These are phyloP conservation scores for Holothuria glaberrima DNA, from an alignment of 35 echinoderm and acorn worm genomes.

Conservation along the genomic window DNA sequence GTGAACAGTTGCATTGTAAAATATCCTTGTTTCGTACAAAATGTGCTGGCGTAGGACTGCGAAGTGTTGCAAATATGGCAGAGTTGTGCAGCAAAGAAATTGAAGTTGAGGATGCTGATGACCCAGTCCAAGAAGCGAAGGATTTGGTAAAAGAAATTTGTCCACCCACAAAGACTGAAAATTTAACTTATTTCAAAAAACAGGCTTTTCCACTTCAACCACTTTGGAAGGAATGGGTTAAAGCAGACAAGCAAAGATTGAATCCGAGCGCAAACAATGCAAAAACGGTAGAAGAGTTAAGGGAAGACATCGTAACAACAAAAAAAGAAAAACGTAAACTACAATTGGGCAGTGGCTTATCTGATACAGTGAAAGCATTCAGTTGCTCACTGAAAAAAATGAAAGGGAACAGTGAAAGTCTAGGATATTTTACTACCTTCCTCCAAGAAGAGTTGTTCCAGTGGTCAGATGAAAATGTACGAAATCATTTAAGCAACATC, in stretches of 20 bases:
- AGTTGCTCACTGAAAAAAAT: not conserved
- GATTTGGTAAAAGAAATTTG: not conserved
- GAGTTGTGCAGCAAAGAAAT: not conserved
- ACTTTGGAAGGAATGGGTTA: constrained; percentile 14
- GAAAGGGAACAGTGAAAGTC: not conserved
- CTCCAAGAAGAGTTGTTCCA: not conserved
- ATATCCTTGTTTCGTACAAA: not conserved
- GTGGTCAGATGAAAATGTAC: not conserved
- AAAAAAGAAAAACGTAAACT: constrained; percentile 9
- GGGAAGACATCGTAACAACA: not conserved
- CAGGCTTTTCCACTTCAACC: constrained; percentile 8
- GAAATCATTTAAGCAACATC: not conserved
- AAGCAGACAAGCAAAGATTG: not conserved
- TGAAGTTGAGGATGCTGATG: not conserved
- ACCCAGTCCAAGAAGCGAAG: not conserved
- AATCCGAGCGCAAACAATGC: not conserved
- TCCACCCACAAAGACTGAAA: not conserved
- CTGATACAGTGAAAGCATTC: not conserved
- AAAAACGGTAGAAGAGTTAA: not conserved
- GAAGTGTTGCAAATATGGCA: not conserved
- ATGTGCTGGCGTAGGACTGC: not conserved
- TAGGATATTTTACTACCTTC: not conserved
- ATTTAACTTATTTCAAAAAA: not conserved
- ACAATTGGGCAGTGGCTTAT: not conserved
- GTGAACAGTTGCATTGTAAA: not conserved